These are phyloP conservation scores for Drosophila trapezifrons DNA, from an alignment of 1,140 invertebrate species.

Conservation along the genomic window DNA sequence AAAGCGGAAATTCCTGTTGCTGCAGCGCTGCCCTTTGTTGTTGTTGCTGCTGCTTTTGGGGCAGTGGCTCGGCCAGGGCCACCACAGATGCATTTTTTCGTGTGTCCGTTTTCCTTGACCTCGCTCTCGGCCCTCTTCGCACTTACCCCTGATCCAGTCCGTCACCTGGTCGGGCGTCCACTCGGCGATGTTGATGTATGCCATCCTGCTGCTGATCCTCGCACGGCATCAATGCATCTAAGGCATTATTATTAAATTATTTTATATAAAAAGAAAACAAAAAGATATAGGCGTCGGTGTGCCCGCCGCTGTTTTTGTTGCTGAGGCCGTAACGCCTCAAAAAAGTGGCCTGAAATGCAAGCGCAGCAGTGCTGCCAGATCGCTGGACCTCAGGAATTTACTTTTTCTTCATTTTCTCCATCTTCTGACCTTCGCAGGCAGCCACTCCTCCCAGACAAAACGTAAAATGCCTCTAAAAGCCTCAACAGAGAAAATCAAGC, in stretches of 20 bases:
- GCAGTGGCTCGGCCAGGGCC: slow-evolving; percentile 39
- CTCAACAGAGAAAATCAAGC: neutral
- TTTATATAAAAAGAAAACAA: slow-evolving; percentile 18
- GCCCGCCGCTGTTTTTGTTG: slow-evolving; percentile 2
- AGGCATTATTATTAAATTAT: slow-evolving; percentile 45
- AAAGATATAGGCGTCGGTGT: slow-evolving; percentile 18
- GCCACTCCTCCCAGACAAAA: no score
- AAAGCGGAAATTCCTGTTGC: slow-evolving; percentile 44
- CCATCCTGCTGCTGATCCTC: slow-evolving; percentile 85
- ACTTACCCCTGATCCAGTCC: slow-evolving; percentile 94
- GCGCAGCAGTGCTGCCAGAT: neutral
- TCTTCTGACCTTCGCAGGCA: neutral
- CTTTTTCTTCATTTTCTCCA: fast-evolving
- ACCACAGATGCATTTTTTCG: slow-evolving; percentile 66
- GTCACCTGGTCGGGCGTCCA: slow-evolving; percentile 97
- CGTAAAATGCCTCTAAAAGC: no score
- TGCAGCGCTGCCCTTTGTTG: slow-evolving; percentile 19
- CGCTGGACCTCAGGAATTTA: no score
- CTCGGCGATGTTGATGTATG: slow-evolving; percentile 94
- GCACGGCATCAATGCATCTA: slow-evolving; percentile 47
- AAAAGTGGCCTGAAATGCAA: neutral
- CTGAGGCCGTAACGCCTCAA: neutral
- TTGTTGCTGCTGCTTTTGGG: slow-evolving; percentile 41
- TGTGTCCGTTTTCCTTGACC: slow-evolving; percentile 65
- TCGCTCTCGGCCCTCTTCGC: slow-evolving; percentile 24